These are phyloP conservation scores for Synanthedon vespiformis DNA, from an alignment of 2,888 invertebrate species.

Conservation along the genomic window DNA sequence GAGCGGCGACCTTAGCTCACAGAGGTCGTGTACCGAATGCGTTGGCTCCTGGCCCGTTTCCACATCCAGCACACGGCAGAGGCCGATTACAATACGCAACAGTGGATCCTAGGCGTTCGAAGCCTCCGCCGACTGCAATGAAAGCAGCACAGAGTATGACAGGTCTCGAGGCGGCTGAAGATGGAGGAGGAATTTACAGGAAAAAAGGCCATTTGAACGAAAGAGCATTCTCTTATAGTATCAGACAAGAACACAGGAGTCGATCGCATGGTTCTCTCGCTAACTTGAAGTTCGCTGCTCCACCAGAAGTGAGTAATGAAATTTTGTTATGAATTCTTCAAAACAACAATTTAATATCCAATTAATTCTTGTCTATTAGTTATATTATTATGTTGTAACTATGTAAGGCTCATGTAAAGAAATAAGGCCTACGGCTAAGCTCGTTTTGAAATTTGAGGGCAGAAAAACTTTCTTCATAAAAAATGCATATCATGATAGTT, in stretches of 20 bases:
- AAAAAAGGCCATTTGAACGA: conserved; percentile 94
- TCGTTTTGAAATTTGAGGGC: too few species aligned
- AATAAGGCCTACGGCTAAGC: too few species aligned
- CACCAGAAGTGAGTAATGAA: conserved; percentile 60
- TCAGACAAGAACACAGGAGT: conserved; percentile 92
- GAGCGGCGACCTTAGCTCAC: conserved; percentile 65
- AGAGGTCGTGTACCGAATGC: conserved; percentile 73
- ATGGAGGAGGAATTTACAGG: conserved; percentile 81
- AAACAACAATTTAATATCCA: too few species aligned
- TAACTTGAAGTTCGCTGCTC: conserved; percentile 89
- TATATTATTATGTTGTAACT: too few species aligned
- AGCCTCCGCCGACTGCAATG: conserved; percentile 72
- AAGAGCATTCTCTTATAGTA: conserved; percentile 93
- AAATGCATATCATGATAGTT: too few species aligned
- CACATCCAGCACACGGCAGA: conserved; percentile 43
- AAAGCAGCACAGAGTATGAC: conserved; percentile 78
- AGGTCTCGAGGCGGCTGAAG: conserved; percentile 74
- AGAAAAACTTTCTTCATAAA: too few species aligned
- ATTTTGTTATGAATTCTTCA: neutral
- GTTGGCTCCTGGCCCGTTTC: conserved; percentile 52
- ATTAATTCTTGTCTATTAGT: too few species aligned
- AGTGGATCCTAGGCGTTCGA: conserved; percentile 73
- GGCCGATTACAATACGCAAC: conserved; percentile 72
- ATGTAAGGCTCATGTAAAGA: too few species aligned
- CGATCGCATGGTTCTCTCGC: conserved; percentile 93